Base-by-base conservation (phyloP, 2,888 invertebrate genomes). In the Epicampocera succincta region DNA sequence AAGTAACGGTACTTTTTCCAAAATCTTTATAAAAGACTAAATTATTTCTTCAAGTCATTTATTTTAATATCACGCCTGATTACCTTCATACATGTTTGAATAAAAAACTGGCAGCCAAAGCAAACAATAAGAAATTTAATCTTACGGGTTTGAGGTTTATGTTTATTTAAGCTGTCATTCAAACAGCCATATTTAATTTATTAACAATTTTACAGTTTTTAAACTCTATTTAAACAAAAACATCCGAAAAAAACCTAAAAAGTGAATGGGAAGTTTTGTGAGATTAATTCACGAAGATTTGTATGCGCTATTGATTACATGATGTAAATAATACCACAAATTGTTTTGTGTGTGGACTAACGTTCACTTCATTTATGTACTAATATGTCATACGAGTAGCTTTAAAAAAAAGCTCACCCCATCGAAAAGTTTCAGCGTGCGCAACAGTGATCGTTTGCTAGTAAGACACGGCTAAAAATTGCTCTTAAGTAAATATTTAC, bases 201-300 rank as follows among this genome's bases (percentile, higher is more conserved):
- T 74, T 48, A 69, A 25, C 40, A 44, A 74, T 80, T 80, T 80
- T 74, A 74, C 69, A 74, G 69, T 42, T 69, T 68, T 74, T 80
- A 56, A 80, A 74, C 54, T 69, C 42, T n/a, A 42, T 29, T 42
- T 13, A 6, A 60, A 19, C 2, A 48, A 46, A 25, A 25, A 69
- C 12, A 42, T 4, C 3, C 3, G 6, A 44, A 46, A 42, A 60
- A 33, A 29, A 15, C 19, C 42, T 38, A 33, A 66, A 69, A 76
- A 71, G 69, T 63, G 77, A 77, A 77, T 77, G 71, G 63, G 52
- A 44, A 21, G 29, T 56, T 56, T 56, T 48, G 5, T 25, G 68
- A 33, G 42, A 69, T 69, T 61, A 54, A 44, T 63, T 19, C 21
- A 69, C 8, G 12, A 29, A 42, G 42, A 52, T 60, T 60, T 52